Evolutionary conservation across 2,797 vertebrate species (phyloP), one percentile per base, ranked within the genome.

Genomic region (Karalla daura): DNA sequence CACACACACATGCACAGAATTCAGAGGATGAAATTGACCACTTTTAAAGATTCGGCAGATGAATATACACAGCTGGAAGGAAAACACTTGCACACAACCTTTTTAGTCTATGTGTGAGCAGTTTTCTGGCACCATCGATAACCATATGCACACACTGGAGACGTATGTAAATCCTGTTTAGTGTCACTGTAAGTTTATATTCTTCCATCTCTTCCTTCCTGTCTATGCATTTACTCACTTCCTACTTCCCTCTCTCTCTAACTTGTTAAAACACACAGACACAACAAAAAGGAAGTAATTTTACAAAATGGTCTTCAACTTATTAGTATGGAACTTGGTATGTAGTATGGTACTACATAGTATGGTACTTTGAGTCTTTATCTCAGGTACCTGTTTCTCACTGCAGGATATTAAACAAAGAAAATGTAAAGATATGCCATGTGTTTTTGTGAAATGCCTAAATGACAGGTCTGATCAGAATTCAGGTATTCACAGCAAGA

Each of bases 11-110:
- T 7, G 6, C 9, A 63, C 20, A 33, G 60, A 13, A 46, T 17
- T 35, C 1, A 54, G 15, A 50, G 23, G 10, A 12, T 49, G 17
- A 32, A 21, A 41, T 5, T 17, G 8, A 41, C 12, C 28, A 7
- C 50, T 20, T 45, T 17, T 39, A 25, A 61, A 55, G 54, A 28
- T 45, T 35, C 47, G 28, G 17, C 40, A 45, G 24, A 51, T 50
- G 11, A 45, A 58, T 30, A 18, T 24, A 41, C 43, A 32, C 21
- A 66, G 17, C 13, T 47, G 10, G 7, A 49, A 13, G n/a, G 6
- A 23, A 15, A 28, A 35, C 41, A 28, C 8, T 27, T 32, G 15
- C 14, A 27, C 7, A 43, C 18, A 50, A 32, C 30, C 43, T 20
- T 30, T 24, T 6, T 14, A 14, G 18, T 33, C 7, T 32, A 36